A percentile compares a stretch with the other conserved stretches of the same genome.
phyloP scores from a whole-genome alignment of 2,113 vertebrate genomes.

The Burhinus oedicnemus region DNA sequence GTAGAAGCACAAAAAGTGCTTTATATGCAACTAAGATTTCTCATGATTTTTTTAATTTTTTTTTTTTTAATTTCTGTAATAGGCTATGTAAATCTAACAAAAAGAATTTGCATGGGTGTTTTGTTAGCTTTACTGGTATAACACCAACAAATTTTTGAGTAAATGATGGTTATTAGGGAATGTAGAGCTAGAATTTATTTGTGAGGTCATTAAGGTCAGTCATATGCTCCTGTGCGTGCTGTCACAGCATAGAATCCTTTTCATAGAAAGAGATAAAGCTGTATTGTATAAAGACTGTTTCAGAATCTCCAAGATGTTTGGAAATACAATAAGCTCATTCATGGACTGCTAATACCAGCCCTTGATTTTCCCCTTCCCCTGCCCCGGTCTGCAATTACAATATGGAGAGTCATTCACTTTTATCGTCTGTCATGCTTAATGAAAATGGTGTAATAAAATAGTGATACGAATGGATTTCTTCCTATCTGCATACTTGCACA shows the following conservation, averaged over 20 bases:
- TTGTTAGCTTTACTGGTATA: neutral
- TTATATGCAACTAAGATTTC: neutral
- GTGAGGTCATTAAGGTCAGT: neutral
- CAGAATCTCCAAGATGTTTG: neutral
- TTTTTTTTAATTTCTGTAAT: neutral
- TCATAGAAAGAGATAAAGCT: neutral
- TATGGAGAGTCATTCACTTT: neutral
- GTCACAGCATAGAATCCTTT: neutral
- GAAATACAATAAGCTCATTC: neutral
- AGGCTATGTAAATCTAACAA: neutral
- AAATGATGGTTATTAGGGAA: neutral
- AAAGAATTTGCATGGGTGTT: neutral
- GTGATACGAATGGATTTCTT: neutral
- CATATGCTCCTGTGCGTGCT: neutral
- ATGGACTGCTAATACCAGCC: neutral
- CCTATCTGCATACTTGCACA: rapidly evolving
- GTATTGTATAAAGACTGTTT: neutral
- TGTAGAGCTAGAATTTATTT: neutral
- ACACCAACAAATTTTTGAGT: neutral
- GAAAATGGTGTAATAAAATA: neutral
- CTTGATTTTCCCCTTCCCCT: neutral
- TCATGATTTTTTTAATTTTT: neutral
- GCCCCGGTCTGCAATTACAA: rapidly evolving
- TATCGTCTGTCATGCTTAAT: rapidly evolving
- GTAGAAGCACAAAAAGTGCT: neutral